Evolutionary conservation across 64 coral and sea anemone genomes (phyloP), one percentile per base, ranked within the genome.

Genomic region (Trachythela sp.): DNA sequence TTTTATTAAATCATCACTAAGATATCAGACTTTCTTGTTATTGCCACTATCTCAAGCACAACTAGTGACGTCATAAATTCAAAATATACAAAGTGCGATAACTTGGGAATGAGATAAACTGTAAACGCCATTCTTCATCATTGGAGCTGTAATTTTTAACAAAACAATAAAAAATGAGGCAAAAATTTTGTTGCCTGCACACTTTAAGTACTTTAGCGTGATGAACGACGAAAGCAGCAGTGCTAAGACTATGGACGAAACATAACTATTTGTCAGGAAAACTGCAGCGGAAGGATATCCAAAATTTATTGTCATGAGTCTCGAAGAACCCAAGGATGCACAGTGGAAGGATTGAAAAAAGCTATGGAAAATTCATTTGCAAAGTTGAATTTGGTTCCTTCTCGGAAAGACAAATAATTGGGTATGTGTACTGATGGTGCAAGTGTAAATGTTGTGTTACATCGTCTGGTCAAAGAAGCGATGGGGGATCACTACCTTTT

Each of bases 401-500:
- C 24, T 22, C 24, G 54, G 54, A 59, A 59, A 59, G 14, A 59
- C 54, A 59, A 59, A 59, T 3, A 59, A 59, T 59, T 59, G 54
- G 54, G 54, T 59, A 15, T 59, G 54, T 59, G 54, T 59, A 59
- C 54, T 13, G 54, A 59, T 13, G 24, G 54, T 59, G 54, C 54
- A 59, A 59, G 54, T 59, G 54, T 59, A 59, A 59, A 59, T 13
- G 54, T 59, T 13, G 54, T 13, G 18, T 59, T 59, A 59, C 54
- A 59, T 59, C 54, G 54, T 59, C 2, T 59, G 18, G 54, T 59
- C 14, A 59, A 59, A 59, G 54, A 59, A 59, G 54, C 4, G 14
- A 59, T 59, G 54, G 54, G 54, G 54, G 54, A 59, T 59, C 54
- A 59, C 54, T 59, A 59, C 54, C 54, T 59, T 59, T 59, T 59